Percentiles rank a stretch among this genome's conserved stretches.
These are phyloP conservation scores for Prionailurus bengalensis DNA, from an alignment of 2,113 vertebrate species.

Conservation along the genomic window DNA sequence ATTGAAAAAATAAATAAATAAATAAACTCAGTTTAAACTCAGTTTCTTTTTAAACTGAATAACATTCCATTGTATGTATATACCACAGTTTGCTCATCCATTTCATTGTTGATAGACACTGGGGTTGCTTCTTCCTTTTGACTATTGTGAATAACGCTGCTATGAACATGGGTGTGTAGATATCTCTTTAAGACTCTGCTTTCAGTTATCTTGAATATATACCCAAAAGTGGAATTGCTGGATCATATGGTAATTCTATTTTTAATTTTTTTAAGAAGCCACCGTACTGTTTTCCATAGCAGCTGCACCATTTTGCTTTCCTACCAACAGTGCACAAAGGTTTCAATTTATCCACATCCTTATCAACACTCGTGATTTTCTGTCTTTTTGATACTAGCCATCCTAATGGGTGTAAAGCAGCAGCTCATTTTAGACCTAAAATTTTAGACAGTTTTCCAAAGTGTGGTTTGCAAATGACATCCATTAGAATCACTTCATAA, in stretches of 20 bases:
- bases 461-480: neutral
- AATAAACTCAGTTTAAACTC: too few relatives aligned
- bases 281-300: neutral
- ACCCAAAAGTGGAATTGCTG: neutral
- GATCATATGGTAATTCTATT: neutral
- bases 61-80: neutral
- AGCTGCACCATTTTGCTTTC: neutral
- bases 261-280: neutral
- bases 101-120: neutral
- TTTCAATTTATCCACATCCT: neutral
- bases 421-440: neutral
- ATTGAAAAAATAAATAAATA: too few relatives aligned
- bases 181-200: neutral
- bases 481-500: neutral
- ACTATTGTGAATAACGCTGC: neutral
- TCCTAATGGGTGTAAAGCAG: neutral
- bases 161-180: neutral
- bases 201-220: neutral
- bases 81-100: neutral
- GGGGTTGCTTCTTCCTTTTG: neutral
- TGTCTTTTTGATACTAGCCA: neutral
- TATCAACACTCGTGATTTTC: neutral
- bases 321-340: neutral
- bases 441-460: constrained; percentile 9
- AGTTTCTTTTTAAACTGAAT: constrained; percentile 10